Evolutionary conservation across 1,140 invertebrate genomes (phyloP).

Genomic region (Rhynchophorus ferrugineus): DNA sequence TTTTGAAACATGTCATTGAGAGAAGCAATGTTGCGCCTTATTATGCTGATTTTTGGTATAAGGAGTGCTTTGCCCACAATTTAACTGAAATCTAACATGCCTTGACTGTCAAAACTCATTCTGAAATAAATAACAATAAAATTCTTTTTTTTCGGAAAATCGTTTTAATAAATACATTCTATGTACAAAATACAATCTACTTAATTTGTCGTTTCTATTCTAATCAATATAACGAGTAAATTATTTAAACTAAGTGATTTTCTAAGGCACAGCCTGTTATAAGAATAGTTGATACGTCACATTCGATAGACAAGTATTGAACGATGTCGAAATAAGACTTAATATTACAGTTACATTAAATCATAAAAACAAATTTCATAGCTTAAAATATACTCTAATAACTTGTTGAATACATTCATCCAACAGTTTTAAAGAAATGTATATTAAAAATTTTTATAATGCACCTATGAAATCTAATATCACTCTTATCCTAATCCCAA

Average conservation of each 20-base stretch:
- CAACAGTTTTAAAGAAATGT: background rate
- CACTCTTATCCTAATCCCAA: slow-evolving; percentile 51
- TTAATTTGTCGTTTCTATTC: no score
- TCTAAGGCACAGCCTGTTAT: slow-evolving; percentile 10
- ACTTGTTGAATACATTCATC: background rate
- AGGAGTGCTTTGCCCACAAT: slow-evolving; percentile 12
- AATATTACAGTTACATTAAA: background rate
- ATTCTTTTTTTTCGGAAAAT: no score
- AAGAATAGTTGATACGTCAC: background rate
- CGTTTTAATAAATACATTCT: no score
- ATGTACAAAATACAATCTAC: no score
- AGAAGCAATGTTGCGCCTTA: slow-evolving; percentile 18
- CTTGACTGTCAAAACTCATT: background rate
- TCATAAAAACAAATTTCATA: background rate
- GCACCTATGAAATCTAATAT: slow-evolving; percentile 1
- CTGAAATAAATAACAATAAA: slow-evolving; percentile 7
- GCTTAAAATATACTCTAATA: background rate
- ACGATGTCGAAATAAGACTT: no score
- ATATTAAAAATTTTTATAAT: background rate
- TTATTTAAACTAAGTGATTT: no score
- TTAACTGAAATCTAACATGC: slow-evolving; percentile 3
- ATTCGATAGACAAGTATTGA: no score
- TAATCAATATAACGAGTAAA: no score
- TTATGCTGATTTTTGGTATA: slow-evolving; percentile 18
- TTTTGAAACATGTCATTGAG: slow-evolving; percentile 11